Base-by-base conservation (phyloP, 2,797 vertebrate genomes). In the Galagoides demidoff region DNA sequence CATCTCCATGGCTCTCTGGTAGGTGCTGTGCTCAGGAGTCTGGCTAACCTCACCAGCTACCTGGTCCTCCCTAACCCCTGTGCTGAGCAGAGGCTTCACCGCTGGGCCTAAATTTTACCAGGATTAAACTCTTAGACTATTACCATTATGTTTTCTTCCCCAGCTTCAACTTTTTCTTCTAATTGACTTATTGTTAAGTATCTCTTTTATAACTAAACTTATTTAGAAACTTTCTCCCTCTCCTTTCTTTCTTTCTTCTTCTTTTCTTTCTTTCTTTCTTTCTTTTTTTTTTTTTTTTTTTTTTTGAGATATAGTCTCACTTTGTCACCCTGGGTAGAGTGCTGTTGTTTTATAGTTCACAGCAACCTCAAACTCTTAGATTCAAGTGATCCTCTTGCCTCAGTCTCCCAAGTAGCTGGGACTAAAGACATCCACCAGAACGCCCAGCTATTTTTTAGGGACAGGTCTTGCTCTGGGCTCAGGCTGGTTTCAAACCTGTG, bases 151-250 rank as follows among this genome's bases (percentile, higher is more conserved):
- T 70, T 45, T 61, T 85, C 22, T 59, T 71, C 43, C 13, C 45
- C 61, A 59, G 55, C 37, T 77, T 87, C 10, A 0, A 37, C 81
- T 63, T 71, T 94, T 13, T 92, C 71, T 66, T 55, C n/a, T 57
- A 16, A 37, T 37, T 74, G 89, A 71, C 27, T n/a, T 66, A 37
- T n/a, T 49, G 34, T 82, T 23, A 64, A 78, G 14, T 71, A 23
- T 66, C 12, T 93, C 31, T 87, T 95, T 78, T 73, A 23, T 37
- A 73, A 4, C 17, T 52, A 78, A 88, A n/a, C 70, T 8, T 29
- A 52, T 78, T 88, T 95, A 66, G 63, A 90, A 95, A 25, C 20
- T 52, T 57, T 79, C 3, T 3, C 45, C 29, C 16, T 68, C 27
- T 76, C 43, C 45, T 34, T 76, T 81, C 29, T 49, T 92, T 96